phyloP scores from a whole-genome alignment of 37 sponge, comb jelly and placozoan genomes.

The Hormiphora californensis region DNA sequence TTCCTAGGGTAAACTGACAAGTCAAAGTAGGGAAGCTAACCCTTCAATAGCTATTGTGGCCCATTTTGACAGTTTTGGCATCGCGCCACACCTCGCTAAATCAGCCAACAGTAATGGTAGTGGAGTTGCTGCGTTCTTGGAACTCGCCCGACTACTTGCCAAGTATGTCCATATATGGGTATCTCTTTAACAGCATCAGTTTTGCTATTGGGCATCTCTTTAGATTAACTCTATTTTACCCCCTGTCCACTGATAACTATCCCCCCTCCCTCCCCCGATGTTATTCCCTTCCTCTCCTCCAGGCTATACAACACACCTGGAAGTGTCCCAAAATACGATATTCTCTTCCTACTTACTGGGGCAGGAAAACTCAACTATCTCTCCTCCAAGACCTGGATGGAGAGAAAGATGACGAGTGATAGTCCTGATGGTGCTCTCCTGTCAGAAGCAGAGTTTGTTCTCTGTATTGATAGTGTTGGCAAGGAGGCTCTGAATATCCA shows the following conservation, averaged over 20 bases:
- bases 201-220: background rate
- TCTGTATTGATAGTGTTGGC: conserved; percentile 80
- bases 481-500: conserved; percentile 64
- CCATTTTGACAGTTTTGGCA: conserved; percentile 81
- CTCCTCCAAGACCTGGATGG: conserved; percentile 75
- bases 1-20: conserved; percentile 70
- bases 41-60: conserved; percentile 80
- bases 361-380: conserved; percentile 83
- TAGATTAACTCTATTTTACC: background rate
- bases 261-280: background rate
- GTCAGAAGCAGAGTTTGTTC: conserved; percentile 66
- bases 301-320: conserved; percentile 6
- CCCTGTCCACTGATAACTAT: background rate
- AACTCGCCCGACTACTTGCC: conserved; percentile 77
- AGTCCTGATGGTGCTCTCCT: conserved; percentile 56
- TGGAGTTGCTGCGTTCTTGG: conserved; percentile 80
- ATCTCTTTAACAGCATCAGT: background rate
- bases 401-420: conserved; percentile 56
- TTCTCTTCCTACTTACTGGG: conserved; percentile 75
- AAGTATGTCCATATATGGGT: conserved; percentile 56
- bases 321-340: conserved; percentile 59
- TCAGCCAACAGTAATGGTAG: conserved; percentile 79
- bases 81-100: conserved; percentile 67
- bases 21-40: conserved; percentile 61
- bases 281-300: background rate